Conservation (phyloP, 2,797 vertebrate species). For the Artibeus jamaicensis region DNA sequence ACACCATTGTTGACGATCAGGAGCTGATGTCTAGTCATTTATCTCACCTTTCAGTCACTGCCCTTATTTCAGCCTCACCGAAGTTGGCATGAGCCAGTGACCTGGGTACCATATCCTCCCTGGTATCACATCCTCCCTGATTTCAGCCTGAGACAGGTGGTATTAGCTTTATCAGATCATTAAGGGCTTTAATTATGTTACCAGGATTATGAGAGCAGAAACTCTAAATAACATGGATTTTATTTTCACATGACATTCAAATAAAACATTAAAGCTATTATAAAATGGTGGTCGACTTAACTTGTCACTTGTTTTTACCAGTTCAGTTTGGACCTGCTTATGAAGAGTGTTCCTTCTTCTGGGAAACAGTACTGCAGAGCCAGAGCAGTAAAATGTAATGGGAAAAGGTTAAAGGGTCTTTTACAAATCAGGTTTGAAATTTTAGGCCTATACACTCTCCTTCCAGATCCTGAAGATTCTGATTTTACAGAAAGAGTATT, state of each 20-base stretch:
- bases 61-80: neutral
- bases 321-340: neutral
- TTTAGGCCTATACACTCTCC: neutral
- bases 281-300: neutral
- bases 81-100: neutral
- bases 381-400: neutral
- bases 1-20: neutral
- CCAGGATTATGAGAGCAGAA: neutral
- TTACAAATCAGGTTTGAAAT: neutral
- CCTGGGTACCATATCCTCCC: neutral
- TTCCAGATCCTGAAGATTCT: constrained; percentile 21
- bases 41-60: neutral
- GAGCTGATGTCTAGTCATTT: neutral
- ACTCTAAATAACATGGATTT: neutral
- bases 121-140: neutral
- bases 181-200: neutral
- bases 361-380: neutral
- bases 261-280: neutral
- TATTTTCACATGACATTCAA: neutral
- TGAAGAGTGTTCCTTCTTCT: neutral
- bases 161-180: neutral
- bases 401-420: neutral
- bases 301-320: neutral
- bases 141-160: neutral
- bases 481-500: neutral